These are phyloP conservation scores for Rhombomys opimus DNA, from an alignment of 2,113 vertebrate species.

Conservation along the genomic window DNA sequence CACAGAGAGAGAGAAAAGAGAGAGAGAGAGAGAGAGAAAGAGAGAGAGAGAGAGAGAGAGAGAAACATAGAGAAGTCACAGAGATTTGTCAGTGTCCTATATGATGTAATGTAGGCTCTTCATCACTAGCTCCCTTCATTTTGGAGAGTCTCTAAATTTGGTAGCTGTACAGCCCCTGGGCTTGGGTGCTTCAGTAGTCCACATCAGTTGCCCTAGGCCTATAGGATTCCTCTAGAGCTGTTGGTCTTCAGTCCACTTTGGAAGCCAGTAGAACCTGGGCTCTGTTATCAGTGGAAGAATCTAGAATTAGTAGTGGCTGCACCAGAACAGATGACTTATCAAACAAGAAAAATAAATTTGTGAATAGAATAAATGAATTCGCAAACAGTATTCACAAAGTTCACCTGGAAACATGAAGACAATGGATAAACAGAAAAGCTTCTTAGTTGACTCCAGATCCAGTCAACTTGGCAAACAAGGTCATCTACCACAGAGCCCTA, in stretches of 20 bases:
- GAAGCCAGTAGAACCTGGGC: not conserved
- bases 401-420: not conserved
- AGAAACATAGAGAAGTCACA: not conserved
- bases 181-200: not conserved
- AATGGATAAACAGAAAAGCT: no score
- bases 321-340: not conserved
- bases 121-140: no score
- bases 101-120: not conserved
- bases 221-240: not conserved
- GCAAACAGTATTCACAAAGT: not conserved
- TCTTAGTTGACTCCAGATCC: not conserved
- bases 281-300: not conserved
- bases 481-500: not conserved
- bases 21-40: fast-evolving
- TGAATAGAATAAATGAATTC: not conserved
- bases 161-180: not conserved
- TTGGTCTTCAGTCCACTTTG: not conserved
- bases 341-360: not conserved
- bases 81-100: not conserved
- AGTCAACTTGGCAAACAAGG: not conserved
- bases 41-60: fast-evolving
- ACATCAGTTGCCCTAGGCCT: not conserved
- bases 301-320: not conserved
- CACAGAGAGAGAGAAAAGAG: not conserved
- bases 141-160: not conserved